A percentile compares a stretch with the other conserved stretches of the same genome.
Conservation (phyloP, 2,888 invertebrate species). For the Melipona beecheii region DNA sequence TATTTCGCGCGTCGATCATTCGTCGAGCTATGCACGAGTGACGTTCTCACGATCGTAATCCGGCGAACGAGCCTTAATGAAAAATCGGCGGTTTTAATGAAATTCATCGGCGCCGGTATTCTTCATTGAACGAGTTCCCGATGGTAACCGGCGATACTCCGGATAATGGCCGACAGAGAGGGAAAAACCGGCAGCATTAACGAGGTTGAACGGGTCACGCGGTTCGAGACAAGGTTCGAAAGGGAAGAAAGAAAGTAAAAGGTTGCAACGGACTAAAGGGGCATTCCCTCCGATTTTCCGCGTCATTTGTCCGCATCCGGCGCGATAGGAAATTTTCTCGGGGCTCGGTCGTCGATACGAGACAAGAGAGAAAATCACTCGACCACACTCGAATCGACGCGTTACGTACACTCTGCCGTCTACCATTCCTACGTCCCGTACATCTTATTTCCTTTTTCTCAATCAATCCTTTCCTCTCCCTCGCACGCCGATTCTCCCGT, state of each 20-base stretch:
- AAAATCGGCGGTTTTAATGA: constrained; percentile 29
- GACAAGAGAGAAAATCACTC: constrained; percentile 59
- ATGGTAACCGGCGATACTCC: constrained; percentile 23
- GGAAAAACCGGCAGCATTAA: constrained; percentile 47
- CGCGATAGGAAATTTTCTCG: constrained; percentile 67
- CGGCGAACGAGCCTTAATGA: background rate
- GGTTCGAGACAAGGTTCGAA: constrained; percentile 46
- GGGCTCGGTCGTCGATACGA: constrained; percentile 58
- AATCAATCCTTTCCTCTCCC: background rate
- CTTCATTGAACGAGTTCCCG: constrained; percentile 11
- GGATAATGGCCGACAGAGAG: constrained; percentile 41
- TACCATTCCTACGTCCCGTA: background rate
- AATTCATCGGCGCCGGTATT: constrained; percentile 12
- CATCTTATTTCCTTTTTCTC: background rate
- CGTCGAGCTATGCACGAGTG: background rate
- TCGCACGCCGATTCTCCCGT: background rate
- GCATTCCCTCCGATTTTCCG: constrained; percentile 68
- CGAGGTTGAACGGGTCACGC: constrained; percentile 49
- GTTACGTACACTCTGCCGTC: background rate
- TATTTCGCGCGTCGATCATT: background rate
- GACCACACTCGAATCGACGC: constrained; percentile 61
- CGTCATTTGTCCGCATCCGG: constrained; percentile 68
- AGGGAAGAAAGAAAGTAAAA: constrained; percentile 44
- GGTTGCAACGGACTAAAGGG: constrained; percentile 56
- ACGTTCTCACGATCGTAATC: background rate